A percentile compares a stretch with the other conserved stretches of the same genome.
phyloP scores from a whole-genome alignment of 1,140 invertebrate genomes.

The Pseudomyrmex cubaensis region DNA sequence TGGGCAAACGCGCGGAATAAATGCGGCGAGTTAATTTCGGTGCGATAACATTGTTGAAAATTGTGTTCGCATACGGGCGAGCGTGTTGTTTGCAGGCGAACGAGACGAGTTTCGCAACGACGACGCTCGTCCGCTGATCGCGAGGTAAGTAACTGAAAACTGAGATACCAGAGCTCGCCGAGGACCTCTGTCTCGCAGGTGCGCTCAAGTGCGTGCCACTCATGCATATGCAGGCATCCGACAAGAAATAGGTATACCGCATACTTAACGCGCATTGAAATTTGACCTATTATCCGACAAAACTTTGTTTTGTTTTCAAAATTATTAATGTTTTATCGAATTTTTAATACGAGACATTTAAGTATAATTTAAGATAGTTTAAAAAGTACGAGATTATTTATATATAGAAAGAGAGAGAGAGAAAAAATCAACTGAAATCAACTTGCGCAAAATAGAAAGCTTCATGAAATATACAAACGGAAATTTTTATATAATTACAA shows the following conservation, averaged over 20 bases:
- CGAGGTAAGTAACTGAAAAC: constrained; percentile 77
- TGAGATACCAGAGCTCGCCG: constrained; percentile 74
- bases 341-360: too few relatives aligned
- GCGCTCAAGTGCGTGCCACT: constrained; percentile 36
- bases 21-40: constrained; percentile 23
- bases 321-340: too few relatives aligned
- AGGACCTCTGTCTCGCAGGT: constrained; percentile 72
- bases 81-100: not conserved
- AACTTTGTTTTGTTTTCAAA: too few relatives aligned
- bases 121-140: constrained; percentile 65
- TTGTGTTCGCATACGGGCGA: constrained; percentile 22
- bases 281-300: not conserved
- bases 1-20: not conserved
- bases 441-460: too few relatives aligned
- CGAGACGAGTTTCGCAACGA: constrained; percentile 65
- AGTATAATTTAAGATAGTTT: too few relatives aligned
- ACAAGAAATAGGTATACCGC: not conserved
- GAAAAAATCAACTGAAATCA: too few relatives aligned
- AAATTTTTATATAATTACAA: too few relatives aligned
- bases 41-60: constrained; percentile 29
- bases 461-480: too few relatives aligned
- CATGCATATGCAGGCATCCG: not conserved
- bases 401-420: too few relatives aligned
- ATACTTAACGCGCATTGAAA: not conserved
- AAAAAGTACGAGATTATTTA: too few relatives aligned